phyloP scores from a whole-genome alignment of 2,797 vertebrate genomes.

The Acomys russatus region DNA sequence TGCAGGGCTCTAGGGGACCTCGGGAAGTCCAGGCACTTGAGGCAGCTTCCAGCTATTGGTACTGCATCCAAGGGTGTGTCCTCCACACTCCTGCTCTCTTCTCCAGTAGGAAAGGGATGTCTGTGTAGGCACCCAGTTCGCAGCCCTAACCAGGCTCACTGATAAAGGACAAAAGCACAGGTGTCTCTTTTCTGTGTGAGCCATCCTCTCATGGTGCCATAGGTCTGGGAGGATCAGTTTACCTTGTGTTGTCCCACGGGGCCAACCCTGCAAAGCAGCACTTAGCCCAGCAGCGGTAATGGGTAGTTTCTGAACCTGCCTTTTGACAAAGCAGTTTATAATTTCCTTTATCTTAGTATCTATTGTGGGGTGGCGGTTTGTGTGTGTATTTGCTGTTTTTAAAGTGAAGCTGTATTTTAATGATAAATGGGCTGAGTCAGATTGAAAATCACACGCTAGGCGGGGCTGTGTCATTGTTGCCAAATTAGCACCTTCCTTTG shows the following conservation, averaged over 20 bases:
- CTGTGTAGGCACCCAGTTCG: neutral
- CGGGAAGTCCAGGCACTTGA: neutral
- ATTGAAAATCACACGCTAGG: constrained; percentile 63
- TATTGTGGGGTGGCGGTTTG: constrained; percentile 49
- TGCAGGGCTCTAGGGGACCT: neutral
- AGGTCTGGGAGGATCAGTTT: constrained; percentile 50
- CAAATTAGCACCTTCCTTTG: constrained; percentile 77
- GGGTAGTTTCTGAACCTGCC: constrained; percentile 52
- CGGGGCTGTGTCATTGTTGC: constrained; percentile 38
- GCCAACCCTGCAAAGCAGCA: neutral
- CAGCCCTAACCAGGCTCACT: neutral
- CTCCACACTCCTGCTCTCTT: neutral
- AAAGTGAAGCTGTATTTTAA: constrained; percentile 54
- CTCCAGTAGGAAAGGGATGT: neutral
- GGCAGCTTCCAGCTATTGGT: neutral
- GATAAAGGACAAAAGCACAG: fast-evolving
- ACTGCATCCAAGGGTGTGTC: neutral
- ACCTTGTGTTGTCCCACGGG: neutral
- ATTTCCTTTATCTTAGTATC: constrained; percentile 74
- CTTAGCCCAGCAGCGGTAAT: constrained; percentile 27
- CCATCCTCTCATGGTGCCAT: neutral
- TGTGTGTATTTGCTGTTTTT: constrained; percentile 31
- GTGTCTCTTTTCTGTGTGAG: neutral
- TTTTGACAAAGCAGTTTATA: constrained; percentile 68
- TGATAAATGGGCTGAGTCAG: constrained; percentile 59